Conservation (phyloP, 2,113 vertebrate species). For the Cottus gobio region DNA sequence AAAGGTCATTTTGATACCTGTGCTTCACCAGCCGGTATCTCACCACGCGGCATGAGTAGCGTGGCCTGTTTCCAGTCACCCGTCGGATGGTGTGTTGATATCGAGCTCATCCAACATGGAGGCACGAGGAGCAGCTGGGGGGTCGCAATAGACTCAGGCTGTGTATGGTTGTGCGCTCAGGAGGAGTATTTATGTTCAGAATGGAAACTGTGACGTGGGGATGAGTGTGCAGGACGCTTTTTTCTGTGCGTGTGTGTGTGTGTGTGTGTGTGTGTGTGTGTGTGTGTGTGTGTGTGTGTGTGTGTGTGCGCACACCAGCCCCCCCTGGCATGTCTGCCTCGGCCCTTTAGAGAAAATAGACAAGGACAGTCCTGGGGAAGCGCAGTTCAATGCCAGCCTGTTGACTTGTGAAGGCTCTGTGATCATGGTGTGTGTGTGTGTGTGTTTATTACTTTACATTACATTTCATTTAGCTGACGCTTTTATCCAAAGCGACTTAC, state of each 20-base stretch:
- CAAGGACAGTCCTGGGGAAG: slow-evolving; percentile 36
- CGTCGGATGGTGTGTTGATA: neutral
- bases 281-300: slow-evolving; percentile 10
- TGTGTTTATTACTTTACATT: no score
- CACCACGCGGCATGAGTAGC: neutral
- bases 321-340: neutral
- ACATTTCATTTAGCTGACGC: no score
- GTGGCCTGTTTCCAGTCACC: neutral
- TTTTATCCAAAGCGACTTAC: no score
- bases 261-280: slow-evolving; percentile 15
- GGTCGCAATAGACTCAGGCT: slow-evolving; percentile 22
- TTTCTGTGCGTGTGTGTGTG: no score
- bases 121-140: slow-evolving; percentile 44
- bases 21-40: fast-evolving
- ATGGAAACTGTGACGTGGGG: slow-evolving; percentile 64
- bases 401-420: neutral
- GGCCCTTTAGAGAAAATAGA: slow-evolving; percentile 52
- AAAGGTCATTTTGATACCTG: neutral
- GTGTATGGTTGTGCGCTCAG: slow-evolving; percentile 39
- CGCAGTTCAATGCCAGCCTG: slow-evolving; percentile 22
- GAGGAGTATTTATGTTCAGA: slow-evolving; percentile 62
- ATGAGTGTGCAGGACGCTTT: neutral
- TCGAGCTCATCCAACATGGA: neutral
- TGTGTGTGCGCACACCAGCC: neutral
- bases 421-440: neutral